Percentiles rank a stretch among this genome's conserved stretches.
These are phyloP conservation scores for Drosophila neutralis DNA, from an alignment of 2,888 invertebrate genomes.

Conservation along the genomic window DNA sequence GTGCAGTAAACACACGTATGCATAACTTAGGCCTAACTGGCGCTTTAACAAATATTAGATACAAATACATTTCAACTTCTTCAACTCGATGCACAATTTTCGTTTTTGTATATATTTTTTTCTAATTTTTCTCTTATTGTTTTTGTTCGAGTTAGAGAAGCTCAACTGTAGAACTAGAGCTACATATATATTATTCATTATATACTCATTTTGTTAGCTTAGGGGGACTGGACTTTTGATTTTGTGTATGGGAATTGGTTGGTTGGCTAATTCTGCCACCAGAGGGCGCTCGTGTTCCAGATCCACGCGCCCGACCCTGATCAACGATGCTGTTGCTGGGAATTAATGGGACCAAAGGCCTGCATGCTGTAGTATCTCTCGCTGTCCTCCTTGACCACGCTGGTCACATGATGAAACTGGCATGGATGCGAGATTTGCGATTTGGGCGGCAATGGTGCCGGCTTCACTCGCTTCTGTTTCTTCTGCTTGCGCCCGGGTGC, in stretches of 20 bases:
- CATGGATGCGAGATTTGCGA: constrained; percentile 93
- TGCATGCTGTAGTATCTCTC: constrained; percentile 89
- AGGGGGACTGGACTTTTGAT: constrained; percentile 42
- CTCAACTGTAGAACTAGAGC: constrained; percentile 21
- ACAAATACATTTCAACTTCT: constrained; percentile 27
- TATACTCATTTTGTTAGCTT: constrained; percentile 5
- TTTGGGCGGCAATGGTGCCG: constrained; percentile 89
- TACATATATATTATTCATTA: constrained; percentile 1
- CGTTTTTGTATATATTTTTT: too few relatives aligned
- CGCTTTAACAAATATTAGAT: constrained; percentile 62
- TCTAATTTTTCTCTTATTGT: neutral
- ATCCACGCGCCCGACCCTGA: constrained; percentile 76
- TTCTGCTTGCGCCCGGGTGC: constrained; percentile 88
- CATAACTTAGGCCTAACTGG: constrained; percentile 63
- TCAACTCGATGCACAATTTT: neutral
- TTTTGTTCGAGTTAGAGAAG: neutral
- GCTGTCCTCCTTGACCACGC: constrained; percentile 89
- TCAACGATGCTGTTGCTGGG: constrained; percentile 82
- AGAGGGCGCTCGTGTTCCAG: constrained; percentile 77
- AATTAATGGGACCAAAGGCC: constrained; percentile 86
- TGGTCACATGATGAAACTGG: constrained; percentile 93
- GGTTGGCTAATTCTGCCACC: constrained; percentile 70
- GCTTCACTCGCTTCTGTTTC: constrained; percentile 86
- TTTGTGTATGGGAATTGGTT: constrained; percentile 3
- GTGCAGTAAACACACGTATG: constrained; percentile 51